A percentile compares a stretch with the other conserved stretches of the same genome.
Evolutionary conservation across 2,888 invertebrate species (phyloP).

Genomic region (Mechanitis mazaeus): DNA sequence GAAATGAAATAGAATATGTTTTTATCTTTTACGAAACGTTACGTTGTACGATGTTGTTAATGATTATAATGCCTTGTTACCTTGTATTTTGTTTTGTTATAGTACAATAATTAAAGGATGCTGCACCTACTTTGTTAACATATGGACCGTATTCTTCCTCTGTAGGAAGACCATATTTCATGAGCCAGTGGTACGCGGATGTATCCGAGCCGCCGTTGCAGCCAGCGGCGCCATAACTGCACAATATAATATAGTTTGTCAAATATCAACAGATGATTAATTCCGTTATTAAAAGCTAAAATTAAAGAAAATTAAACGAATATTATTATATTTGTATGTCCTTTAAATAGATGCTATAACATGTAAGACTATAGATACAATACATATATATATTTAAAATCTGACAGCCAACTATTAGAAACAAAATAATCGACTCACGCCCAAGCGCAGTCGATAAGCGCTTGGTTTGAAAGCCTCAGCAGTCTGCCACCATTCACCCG

Average conservation of each 20-base stretch:
- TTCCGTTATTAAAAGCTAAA: no score
- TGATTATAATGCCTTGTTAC: no score
- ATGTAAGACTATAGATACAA: background rate
- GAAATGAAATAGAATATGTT: background rate
- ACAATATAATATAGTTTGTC: background rate
- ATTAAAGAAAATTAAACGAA: no score
- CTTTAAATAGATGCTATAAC: no score
- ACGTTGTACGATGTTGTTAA: background rate
- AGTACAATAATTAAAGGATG: background rate
- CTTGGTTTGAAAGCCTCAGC: constrained; percentile 53
- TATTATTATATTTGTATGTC: no score
- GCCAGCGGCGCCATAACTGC: constrained; percentile 85
- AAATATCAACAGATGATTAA: no score
- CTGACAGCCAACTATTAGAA: no score
- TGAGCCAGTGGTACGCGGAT: constrained; percentile 91
- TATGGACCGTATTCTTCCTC: constrained; percentile 94
- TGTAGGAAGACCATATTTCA: constrained; percentile 85
- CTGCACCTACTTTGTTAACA: constrained; percentile 77
- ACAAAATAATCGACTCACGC: constrained; percentile 37
- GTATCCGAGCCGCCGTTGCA: constrained; percentile 95
- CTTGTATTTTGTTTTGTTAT: background rate
- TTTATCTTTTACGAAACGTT: background rate
- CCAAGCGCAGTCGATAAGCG: constrained; percentile 61
- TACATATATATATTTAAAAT: constrained; percentile 2
- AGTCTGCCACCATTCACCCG: constrained; percentile 51